Evolutionary conservation across 2,797 vertebrate species (phyloP).

Genomic region (Acrossocheilus fasciatus): DNA sequence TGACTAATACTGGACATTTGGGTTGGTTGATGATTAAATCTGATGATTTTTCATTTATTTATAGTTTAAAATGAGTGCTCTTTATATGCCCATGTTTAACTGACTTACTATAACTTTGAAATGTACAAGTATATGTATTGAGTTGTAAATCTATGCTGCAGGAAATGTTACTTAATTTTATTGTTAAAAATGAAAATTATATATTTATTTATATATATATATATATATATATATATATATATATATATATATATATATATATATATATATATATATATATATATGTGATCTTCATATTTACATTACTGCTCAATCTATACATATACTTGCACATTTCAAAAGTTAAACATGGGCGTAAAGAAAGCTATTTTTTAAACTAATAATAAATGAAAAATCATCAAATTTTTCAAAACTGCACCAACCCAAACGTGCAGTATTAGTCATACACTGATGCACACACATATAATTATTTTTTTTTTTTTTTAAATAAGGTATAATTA

Average conservation of each 20-base stretch:
- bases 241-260: background rate
- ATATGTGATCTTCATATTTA: background rate
- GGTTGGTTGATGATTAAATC: background rate
- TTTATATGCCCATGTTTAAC: background rate
- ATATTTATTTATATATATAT: background rate
- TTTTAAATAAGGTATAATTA: background rate
- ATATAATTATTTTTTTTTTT: background rate
- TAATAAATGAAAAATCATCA: background rate
- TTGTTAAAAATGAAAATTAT: background rate
- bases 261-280: background rate
- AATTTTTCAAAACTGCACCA: background rate
- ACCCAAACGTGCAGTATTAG: background rate
- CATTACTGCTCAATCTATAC: background rate
- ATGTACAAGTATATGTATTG: background rate
- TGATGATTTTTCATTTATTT: constrained; percentile 7
- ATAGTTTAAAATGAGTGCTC: background rate
- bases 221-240: background rate
- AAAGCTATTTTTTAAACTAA: background rate
- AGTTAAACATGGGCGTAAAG: background rate
- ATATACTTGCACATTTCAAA: background rate
- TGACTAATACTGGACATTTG: constrained; percentile 4
- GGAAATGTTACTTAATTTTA: background rate
- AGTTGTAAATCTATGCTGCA: background rate
- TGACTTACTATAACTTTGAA: background rate
- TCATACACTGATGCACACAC: background rate